Percentiles rank a stretch among this genome's conserved stretches.
Conservation (phyloP, 1,140 invertebrate species). For the Orius laevigatus region DNA sequence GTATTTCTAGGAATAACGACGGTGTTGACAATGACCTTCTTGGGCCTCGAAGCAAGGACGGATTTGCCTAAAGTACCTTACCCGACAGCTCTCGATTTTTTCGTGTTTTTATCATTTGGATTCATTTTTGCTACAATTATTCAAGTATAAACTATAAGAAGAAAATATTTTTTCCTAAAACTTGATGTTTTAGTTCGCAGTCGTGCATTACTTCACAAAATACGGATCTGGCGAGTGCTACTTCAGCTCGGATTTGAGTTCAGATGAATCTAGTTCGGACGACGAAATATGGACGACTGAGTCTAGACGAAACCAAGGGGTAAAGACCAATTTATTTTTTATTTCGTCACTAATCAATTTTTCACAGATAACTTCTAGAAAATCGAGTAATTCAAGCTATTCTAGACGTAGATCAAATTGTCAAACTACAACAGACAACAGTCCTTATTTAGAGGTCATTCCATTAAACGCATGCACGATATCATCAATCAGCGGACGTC, state of each 20-base stretch:
- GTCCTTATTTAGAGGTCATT: conserved; percentile 25
- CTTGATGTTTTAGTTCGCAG: conserved; percentile 43
- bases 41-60: conserved; percentile 67
- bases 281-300: conserved; percentile 29
- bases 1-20: conserved; percentile 56
- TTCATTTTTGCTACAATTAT: conserved; percentile 80
- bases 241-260: conserved; percentile 46
- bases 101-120: conserved; percentile 69
- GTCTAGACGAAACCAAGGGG: conserved; percentile 1
- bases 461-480: conserved; percentile 30
- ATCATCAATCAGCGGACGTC: conserved; percentile 18
- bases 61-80: conserved; percentile 77
- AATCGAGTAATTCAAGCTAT: conserved; percentile 2
- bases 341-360: too few relatives aligned
- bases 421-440: background rate
- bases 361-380: background rate
- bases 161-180: background rate
- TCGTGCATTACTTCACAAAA: conserved; percentile 82
- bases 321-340: background rate
- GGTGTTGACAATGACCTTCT: conserved; percentile 75
- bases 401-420: background rate
- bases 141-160: conserved; percentile 31
- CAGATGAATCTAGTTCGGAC: conserved; percentile 39
- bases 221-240: conserved; percentile 74
- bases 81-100: conserved; percentile 73